Percentiles rank a stretch among this genome's conserved stretches.
These are phyloP conservation scores for Poecile atricapillus DNA, from an alignment of 2,113 vertebrate genomes.

Conservation along the genomic window DNA sequence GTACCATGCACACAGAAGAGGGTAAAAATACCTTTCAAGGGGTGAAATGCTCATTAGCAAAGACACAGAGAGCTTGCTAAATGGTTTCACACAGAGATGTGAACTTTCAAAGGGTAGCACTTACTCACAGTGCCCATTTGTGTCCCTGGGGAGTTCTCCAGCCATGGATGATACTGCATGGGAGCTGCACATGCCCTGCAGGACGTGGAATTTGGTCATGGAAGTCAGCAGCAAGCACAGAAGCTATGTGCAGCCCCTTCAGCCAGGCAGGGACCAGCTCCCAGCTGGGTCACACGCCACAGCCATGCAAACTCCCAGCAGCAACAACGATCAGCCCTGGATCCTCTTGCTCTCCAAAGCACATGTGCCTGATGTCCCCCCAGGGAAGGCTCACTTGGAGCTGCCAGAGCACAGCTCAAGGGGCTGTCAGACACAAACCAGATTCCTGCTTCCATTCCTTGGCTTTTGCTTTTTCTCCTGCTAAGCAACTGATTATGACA, in stretches of 20 bases:
- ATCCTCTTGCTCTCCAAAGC: background rate
- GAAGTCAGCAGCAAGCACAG: rapidly evolving
- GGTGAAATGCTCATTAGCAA: background rate
- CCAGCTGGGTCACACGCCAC: background rate
- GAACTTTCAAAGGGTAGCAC: background rate
- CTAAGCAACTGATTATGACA: background rate
- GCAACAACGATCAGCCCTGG: background rate
- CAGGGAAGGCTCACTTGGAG: rapidly evolving
- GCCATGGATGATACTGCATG: rapidly evolving
- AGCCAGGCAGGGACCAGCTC: background rate
- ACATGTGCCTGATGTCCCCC: background rate
- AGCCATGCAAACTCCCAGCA: background rate
- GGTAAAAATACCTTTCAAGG: background rate
- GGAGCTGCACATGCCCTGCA: background rate
- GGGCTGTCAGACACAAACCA: background rate
- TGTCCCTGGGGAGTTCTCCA: background rate
- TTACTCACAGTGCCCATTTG: background rate
- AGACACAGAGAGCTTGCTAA: background rate
- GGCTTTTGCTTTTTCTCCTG: background rate
- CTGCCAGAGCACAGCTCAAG: background rate
- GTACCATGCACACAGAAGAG: background rate
- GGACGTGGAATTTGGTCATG: background rate
- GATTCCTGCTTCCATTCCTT: background rate
- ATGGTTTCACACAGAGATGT: background rate
- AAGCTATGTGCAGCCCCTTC: background rate